Evolutionary conservation across 1,140 invertebrate genomes (phyloP), one percentile per base, ranked within the genome.

Genomic region (Neocloeon triangulifer): DNA sequence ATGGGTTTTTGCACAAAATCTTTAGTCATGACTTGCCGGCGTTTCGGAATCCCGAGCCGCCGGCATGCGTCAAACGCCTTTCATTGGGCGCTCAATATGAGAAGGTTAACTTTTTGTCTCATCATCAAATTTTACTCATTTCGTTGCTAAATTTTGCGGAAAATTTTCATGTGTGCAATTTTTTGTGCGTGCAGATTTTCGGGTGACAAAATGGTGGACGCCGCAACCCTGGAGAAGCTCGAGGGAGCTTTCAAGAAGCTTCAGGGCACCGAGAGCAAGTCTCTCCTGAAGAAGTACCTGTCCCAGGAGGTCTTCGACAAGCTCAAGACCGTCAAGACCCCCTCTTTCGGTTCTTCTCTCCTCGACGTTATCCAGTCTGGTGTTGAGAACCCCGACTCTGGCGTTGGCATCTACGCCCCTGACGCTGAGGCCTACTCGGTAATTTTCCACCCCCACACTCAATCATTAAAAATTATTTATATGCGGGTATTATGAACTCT

Each of bases 331-430:
- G 76, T 77, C 63, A 86, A 85, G 53, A 91, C 85, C n/a, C 44
- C 37, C 32, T 69, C 69, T 36, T 84, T 86, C 47, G 80, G 78
- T 33, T 86, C 82, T 30, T 80, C 77, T 30, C 67, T 91, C 26
- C 60, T 89, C 41, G 85, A 92, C 59, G 75, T 79, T 42, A 81
- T 91, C 49, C 85, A 91, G 56, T 91, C 84, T 41, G 79, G 75
- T 73, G 44, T 86, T 47, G 80, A 85, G 55, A 85, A 88, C 52
- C 67, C 66, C 41, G 79, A 86, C 53, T 82, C 82, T 34, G 84
- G 86, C 41, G 75, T 91, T 31, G 88, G 88, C 53, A 84, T 94
- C 56, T 95, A 95, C 45, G 88, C 88, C 32, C 85, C 88, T 19
- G 88, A 94, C 57, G 81, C 85, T 37, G 85, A 95, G 50, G 53